These are phyloP conservation scores for Chanos chanos DNA, from an alignment of 2,797 vertebrate genomes.

Conservation along the genomic window DNA sequence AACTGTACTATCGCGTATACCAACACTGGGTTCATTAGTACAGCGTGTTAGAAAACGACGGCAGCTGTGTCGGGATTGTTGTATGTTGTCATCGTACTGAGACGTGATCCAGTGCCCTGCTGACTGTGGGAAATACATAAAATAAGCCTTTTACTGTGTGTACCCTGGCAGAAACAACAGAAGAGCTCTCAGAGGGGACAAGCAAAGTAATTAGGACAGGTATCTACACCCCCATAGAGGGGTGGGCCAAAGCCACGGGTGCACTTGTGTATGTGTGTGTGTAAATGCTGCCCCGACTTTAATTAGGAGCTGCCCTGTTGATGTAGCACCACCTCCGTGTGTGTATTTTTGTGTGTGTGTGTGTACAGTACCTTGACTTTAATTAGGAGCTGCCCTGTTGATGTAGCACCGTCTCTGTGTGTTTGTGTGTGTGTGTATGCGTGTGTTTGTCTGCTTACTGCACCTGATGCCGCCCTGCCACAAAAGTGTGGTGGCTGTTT, in stretches of 20 bases:
- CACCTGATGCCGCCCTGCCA: slow-evolving; percentile 39
- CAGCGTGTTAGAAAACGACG: too few relatives aligned
- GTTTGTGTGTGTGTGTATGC: neutral
- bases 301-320: neutral
- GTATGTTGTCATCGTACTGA: too few relatives aligned
- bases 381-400: neutral
- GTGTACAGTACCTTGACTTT: neutral
- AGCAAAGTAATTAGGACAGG: neutral
- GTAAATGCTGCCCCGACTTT: neutral
- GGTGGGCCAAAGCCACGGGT: too few relatives aligned
- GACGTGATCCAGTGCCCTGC: too few relatives aligned
- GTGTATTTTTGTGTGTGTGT: neutral
- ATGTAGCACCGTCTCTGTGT: neutral
- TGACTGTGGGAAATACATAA: too few relatives aligned
- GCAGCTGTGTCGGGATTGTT: too few relatives aligned
- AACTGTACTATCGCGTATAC: too few relatives aligned
- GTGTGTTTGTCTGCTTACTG: slow-evolving; percentile 38
- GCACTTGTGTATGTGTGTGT: neutral
- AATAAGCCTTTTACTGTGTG: too few relatives aligned
- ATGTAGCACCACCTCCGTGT: neutral
- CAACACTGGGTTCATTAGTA: too few relatives aligned
- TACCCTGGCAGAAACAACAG: too few relatives aligned
- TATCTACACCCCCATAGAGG: too few relatives aligned
- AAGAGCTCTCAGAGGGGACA: too few relatives aligned
- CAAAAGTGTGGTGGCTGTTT: slow-evolving; percentile 35